Percentiles rank a stretch among this genome's conserved stretches.
These are phyloP conservation scores for Carapus acus DNA, from an alignment of 2,797 vertebrate species.

Conservation along the genomic window DNA sequence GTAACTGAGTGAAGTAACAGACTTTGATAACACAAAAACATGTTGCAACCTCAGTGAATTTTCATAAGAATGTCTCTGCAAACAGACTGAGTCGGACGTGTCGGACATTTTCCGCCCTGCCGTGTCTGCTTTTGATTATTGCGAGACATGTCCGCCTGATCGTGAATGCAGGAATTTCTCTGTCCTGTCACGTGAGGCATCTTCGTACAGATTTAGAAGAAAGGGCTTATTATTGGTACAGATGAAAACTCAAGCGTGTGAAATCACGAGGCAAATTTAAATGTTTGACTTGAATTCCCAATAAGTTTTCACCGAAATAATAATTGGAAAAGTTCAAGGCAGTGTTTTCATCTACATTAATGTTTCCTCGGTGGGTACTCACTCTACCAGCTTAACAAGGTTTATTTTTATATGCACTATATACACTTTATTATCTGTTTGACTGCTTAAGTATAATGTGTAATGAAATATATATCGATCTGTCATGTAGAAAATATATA, in stretches of 20 bases:
- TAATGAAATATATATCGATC: conserved; percentile 46
- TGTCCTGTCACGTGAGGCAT: no score
- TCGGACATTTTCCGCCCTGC: no score
- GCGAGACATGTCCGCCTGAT: no score
- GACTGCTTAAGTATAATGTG: conserved; percentile 49
- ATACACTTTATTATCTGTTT: conserved; percentile 64
- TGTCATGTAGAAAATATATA: conserved; percentile 46
- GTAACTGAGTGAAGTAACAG: no score
- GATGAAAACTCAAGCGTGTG: no score
- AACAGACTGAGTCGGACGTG: neutral
- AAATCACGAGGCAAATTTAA: no score
- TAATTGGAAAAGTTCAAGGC: neutral
- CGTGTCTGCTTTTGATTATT: no score
- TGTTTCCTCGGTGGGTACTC: conserved; percentile 12
- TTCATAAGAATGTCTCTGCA: neutral
- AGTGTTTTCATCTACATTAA: no score
- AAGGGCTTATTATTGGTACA: no score
- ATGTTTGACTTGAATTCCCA: no score
- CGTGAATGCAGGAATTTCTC: no score
- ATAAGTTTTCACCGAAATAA: neutral
- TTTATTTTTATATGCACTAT: conserved; percentile 61
- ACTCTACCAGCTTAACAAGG: conserved; percentile 32
- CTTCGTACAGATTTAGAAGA: no score
- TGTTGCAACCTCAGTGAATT: neutral
- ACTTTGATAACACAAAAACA: neutral